Percentiles rank a stretch among this genome's conserved stretches.
These are phyloP conservation scores for Gadus macrocephalus DNA, from an alignment of 2,113 vertebrate genomes.

Conservation along the genomic window DNA sequence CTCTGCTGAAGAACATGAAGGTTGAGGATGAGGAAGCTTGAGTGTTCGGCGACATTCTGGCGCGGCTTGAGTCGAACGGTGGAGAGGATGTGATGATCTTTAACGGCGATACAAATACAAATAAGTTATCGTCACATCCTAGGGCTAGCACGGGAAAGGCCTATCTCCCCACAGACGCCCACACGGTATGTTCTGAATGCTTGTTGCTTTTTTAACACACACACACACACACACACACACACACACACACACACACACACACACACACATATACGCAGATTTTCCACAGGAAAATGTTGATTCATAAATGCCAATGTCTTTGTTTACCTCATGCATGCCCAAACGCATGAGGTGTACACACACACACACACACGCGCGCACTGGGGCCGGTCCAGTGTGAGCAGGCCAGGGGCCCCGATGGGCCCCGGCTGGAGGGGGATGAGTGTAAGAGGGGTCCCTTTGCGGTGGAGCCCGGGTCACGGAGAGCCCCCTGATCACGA, in stretches of 20 bases:
- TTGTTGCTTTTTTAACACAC: background rate
- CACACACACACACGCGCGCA: background rate
- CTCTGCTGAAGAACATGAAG: too few species aligned
- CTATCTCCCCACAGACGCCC: too few species aligned
- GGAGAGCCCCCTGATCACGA: slow-evolving; percentile 54
- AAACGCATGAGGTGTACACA: background rate
- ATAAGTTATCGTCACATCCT: too few species aligned
- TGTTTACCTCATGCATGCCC: background rate
- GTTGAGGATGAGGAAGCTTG: too few species aligned
- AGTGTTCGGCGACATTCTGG: too few species aligned
- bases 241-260: background rate
- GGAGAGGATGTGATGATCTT: too few species aligned
- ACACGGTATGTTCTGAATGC: too few species aligned
- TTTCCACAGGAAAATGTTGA: too few species aligned
- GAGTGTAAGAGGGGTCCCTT: slow-evolving; percentile 44
- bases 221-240: slow-evolving; percentile 10
- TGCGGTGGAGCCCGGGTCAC: slow-evolving; percentile 52
- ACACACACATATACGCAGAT: background rate
- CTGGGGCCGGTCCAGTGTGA: background rate
- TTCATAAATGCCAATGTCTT: too few species aligned
- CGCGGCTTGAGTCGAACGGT: too few species aligned
- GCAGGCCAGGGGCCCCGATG: background rate
- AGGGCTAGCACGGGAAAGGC: too few species aligned
- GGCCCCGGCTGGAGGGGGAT: slow-evolving; percentile 23
- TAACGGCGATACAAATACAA: too few species aligned